Evolutionary conservation across 2,113 vertebrate genomes (phyloP).

Genomic region (Fukomys damarensis): DNA sequence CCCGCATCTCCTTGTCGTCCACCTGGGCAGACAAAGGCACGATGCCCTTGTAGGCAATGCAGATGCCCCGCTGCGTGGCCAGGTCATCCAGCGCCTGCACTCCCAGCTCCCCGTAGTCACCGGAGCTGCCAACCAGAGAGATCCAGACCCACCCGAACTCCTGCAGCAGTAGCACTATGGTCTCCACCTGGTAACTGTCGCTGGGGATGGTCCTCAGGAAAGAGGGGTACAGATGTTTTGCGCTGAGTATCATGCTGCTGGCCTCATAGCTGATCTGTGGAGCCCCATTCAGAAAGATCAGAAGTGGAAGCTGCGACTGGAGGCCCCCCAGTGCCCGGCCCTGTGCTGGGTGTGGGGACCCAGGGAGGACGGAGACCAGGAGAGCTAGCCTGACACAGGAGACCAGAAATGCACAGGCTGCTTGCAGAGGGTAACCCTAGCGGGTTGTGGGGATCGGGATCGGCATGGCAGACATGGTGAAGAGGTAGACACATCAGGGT

Average conservation of each 20-base stretch:
- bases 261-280: conserved; percentile 91
- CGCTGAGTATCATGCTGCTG: conserved; percentile 81
- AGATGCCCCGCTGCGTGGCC: conserved; percentile 76
- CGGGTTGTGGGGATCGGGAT: background rate
- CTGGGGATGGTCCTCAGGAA: conserved; percentile 90
- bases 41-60: conserved; percentile 86
- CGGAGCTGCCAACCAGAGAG: conserved; percentile 84
- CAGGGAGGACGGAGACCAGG: background rate
- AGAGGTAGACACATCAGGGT: background rate
- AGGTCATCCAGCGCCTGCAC: conserved; percentile 78
- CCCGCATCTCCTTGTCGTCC: background rate
- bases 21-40: background rate
- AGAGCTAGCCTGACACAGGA: background rate
- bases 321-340: background rate
- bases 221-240: conserved; percentile 86
- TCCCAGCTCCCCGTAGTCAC: conserved; percentile 83
- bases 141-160: conserved; percentile 92
- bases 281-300: background rate
- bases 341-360: background rate
- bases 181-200: conserved; percentile 85
- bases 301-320: background rate
- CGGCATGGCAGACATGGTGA: background rate
- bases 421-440: too few relatives aligned
- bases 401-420: background rate
- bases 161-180: conserved; percentile 85